phyloP scores from a whole-genome alignment of 2,888 invertebrate species.

The Ormyrus nitidulus region DNA sequence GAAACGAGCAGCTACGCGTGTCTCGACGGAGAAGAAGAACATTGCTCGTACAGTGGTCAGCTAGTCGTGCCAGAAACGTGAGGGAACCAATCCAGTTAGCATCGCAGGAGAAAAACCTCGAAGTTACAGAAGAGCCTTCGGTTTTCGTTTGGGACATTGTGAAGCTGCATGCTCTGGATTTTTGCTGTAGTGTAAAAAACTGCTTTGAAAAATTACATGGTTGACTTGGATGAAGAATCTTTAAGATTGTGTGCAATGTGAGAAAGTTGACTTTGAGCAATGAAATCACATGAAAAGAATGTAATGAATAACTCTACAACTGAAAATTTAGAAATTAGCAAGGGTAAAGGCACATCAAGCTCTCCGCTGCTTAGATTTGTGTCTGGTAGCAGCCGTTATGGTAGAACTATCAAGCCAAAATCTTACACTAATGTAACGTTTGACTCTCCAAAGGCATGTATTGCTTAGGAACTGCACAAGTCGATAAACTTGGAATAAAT shows the following conservation, averaged over 20 bases:
- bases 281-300: constrained; percentile 31
- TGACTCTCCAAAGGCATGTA: constrained; percentile 63
- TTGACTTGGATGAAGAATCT: no score
- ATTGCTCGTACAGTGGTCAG: no score
- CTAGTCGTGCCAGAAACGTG: no score
- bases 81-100: no score
- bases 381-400: constrained; percentile 78
- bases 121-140: not conserved
- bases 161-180: no score
- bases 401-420: constrained; percentile 78
- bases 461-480: not conserved
- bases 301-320: constrained; percentile 1
- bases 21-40: no score
- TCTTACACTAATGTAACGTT: constrained; percentile 59
- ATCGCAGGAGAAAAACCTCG: no score
- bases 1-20: constrained; percentile 64
- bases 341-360: constrained; percentile 12
- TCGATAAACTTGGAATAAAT: not conserved
- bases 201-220: no score
- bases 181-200: no score
- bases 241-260: constrained; percentile 16
- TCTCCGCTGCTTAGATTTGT: constrained; percentile 17
- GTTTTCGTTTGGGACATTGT: not conserved
- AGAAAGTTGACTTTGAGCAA: constrained; percentile 40
- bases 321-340: constrained; percentile 1